Percentiles rank a stretch among this genome's conserved stretches.
Evolutionary conservation across 2,113 vertebrate species (phyloP).

Genomic region (Crotalus tigris): DNA sequence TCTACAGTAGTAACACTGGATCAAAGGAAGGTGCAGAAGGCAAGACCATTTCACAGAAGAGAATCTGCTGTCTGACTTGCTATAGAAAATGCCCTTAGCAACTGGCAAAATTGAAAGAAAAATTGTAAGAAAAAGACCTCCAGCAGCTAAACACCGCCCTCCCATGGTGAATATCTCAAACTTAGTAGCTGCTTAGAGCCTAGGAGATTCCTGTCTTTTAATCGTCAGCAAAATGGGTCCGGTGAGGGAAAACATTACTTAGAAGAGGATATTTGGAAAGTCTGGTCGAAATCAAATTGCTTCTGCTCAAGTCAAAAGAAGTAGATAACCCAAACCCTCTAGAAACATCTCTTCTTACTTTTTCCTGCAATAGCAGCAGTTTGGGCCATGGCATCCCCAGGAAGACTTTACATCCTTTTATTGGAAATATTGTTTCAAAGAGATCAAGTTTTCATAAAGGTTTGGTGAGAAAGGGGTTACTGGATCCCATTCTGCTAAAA

Average conservation of each 20-base stretch:
- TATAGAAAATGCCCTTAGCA: constrained; percentile 20
- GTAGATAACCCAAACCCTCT: background rate
- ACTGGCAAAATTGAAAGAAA: background rate
- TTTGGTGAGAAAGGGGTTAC: background rate
- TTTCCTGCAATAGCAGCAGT: background rate
- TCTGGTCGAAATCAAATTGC: background rate
- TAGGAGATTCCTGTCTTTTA: constrained; percentile 21
- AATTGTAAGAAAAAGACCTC: constrained; percentile 42
- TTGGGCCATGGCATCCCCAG: background rate
- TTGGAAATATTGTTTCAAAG: background rate
- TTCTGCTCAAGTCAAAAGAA: background rate
- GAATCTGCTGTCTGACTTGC: background rate
- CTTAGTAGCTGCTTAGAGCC: background rate
- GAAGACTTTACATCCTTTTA: background rate
- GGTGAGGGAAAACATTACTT: background rate
- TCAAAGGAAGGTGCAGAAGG: background rate
- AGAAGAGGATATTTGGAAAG: background rate
- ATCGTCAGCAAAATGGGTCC: background rate
- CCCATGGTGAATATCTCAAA: constrained; percentile 63
- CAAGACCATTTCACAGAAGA: background rate
- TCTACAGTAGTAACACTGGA: background rate
- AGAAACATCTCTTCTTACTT: background rate
- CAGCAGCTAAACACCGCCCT: constrained; percentile 66
- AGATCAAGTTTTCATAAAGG: background rate
- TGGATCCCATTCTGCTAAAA: background rate